Evolutionary conservation across 64 coral and sea anemone genomes (phyloP).

Genomic region (Acropora yongei): DNA sequence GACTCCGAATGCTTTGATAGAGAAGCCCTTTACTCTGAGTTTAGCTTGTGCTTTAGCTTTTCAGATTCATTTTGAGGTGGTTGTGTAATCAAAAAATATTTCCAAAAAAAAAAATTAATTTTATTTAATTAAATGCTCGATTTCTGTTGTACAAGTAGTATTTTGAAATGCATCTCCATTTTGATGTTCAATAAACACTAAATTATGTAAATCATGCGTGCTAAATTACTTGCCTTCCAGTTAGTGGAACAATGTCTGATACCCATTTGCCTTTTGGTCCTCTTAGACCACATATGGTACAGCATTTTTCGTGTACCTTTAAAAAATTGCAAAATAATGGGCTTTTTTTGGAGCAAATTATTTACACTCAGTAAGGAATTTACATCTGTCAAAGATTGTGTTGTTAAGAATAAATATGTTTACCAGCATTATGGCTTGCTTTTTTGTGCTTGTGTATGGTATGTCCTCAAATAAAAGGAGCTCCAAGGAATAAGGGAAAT

Average conservation of each 20-base stretch:
- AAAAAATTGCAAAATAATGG: neutral
- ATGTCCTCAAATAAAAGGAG: too few species aligned
- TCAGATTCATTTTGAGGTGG: slow-evolving; percentile 33
- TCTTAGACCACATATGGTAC: slow-evolving; percentile 27
- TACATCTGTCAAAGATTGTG: neutral
- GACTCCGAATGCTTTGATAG: neutral
- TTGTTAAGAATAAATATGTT: slow-evolving; percentile 1
- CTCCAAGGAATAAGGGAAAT: neutral
- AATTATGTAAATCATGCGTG: slow-evolving; percentile 14
- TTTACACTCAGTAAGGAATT: slow-evolving; percentile 38
- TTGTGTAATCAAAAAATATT: slow-evolving; percentile 20
- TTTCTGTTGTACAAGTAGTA: slow-evolving; percentile 6
- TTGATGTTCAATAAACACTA: slow-evolving; percentile 6
- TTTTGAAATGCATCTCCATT: slow-evolving; percentile 27
- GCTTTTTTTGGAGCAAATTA: slow-evolving; percentile 24
- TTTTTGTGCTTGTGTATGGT: neutral
- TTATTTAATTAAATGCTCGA: slow-evolving; percentile 17
- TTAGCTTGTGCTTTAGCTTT: slow-evolving; percentile 14
- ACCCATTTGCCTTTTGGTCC: neutral
- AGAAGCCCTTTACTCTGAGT: neutral
- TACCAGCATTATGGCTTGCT: neutral
- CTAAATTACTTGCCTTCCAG: slow-evolving; percentile 22
- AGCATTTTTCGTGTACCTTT: neutral
- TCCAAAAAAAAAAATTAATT: slow-evolving; percentile 2
- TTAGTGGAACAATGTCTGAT: neutral